Base-by-base conservation (phyloP, 1,140 invertebrate species). In the Anoplolepis gracilipes region DNA sequence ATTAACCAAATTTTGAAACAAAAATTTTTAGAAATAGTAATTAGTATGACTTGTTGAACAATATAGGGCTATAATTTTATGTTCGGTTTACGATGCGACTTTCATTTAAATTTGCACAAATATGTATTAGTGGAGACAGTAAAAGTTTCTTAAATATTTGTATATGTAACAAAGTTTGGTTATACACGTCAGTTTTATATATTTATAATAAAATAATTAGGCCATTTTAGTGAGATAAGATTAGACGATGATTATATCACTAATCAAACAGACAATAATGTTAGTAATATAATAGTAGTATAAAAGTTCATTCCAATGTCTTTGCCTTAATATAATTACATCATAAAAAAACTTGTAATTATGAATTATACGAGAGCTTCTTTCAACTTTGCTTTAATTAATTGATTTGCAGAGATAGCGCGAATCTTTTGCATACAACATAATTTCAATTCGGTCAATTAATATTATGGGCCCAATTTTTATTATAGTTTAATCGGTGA, bases 391-490 rank as follows among this genome's bases (percentile, higher is more conserved):
- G 3, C 2, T 55, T 22, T 16, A 6, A 77, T 49, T 49, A 65
- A 81, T 59, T 57, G 19, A 70, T 85, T 57, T 4, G 6, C 30
- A 8, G 7, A 10, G 10, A 7, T 25, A 70, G 1, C 0, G n/a
- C 33, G n/a, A 42, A 46, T 82, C 55, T 57, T 19, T 33, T 59
- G 42, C 25, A n/a, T 55, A 30, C 49, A 25, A 75, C 19, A 36
- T 62, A 53, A 64, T 84, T 61, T 89, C 46, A 19, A 84, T 86
- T 86, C 25, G 42, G 72, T 89, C 85, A 89, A 89, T 88, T 86
- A 75, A 89, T 46, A 28, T 85, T 87, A 16, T 76, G 87, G 78
- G 87, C 84, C 86, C 88, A 89, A 89, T 89, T 88, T 88, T 78
- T 57, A 73, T 86, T 46, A 53, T 72, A 77, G 42, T 61, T 85